These are phyloP conservation scores for Patiria miniata DNA, from an alignment of 35 echinoderm and acorn worm genomes.

Conservation along the genomic window DNA sequence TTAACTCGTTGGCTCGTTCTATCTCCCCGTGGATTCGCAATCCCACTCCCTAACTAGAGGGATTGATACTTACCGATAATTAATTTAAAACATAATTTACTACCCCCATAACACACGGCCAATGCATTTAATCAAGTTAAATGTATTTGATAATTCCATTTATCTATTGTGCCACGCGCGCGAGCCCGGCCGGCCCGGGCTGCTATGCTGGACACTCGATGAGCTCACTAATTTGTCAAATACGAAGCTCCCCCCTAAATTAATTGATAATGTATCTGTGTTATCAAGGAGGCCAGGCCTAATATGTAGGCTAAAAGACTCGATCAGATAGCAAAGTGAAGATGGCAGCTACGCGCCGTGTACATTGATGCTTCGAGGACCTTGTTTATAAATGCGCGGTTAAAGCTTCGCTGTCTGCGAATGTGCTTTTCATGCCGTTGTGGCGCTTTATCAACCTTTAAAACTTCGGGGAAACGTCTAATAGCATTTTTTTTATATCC, in stretches of 20 bases:
- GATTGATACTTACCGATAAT: constrained; percentile 23
- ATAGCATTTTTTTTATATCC: no score
- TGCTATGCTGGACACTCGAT: not conserved
- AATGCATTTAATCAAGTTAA: constrained; percentile 34
- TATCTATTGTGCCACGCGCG: constrained; percentile 17
- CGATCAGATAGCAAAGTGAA: constrained; percentile 10
- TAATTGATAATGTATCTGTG: constrained; percentile 29
- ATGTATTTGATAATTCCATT: constrained; percentile 29
- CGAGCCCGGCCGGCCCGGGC: not conserved
- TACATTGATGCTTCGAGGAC: not conserved
- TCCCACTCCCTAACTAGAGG: not conserved
- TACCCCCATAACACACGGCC: constrained; percentile 27
- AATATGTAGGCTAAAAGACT: constrained; percentile 29
- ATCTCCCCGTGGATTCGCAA: not conserved
- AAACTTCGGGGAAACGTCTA: no score
- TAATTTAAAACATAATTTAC: constrained; percentile 33
- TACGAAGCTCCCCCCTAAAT: not conserved
- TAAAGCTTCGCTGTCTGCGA: no score
- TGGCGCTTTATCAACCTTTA: no score
- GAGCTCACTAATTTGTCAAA: constrained; percentile 14
- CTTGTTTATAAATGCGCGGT: no score
- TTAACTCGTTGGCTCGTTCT: not conserved
- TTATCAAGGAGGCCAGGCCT: not conserved
- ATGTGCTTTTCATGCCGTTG: no score
- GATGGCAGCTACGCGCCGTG: constrained; percentile 2